phyloP scores from a whole-genome alignment of 1,140 invertebrate genomes.

The Halesus radiatus region DNA sequence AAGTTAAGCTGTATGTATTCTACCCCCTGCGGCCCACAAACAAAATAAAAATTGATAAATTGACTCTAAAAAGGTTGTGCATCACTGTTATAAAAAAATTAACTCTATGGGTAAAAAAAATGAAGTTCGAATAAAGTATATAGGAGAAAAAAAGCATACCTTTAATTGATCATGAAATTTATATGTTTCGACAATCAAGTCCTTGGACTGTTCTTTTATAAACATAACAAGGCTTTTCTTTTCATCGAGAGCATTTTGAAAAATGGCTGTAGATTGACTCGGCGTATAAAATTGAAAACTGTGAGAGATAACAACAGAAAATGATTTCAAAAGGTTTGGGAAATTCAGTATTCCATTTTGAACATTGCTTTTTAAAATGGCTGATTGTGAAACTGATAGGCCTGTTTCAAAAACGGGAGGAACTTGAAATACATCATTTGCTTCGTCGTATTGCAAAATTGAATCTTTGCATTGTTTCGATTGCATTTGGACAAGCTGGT shows the following conservation, averaged over 20 bases:
- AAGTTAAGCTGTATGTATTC: no score
- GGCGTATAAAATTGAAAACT: slow-evolving; percentile 29
- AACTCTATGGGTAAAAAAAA: background rate
- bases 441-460: slow-evolving; percentile 42
- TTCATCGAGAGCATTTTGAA: slow-evolving; percentile 12
- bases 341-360: slow-evolving; percentile 48
- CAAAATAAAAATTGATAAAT: no score
- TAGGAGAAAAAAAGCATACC: slow-evolving; percentile 22
- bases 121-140: background rate
- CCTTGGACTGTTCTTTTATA: slow-evolving; percentile 39
- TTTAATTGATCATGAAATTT: slow-evolving; percentile 46
- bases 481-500: slow-evolving; percentile 42
- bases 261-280: background rate
- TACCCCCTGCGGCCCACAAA: no score
- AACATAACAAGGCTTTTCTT: slow-evolving; percentile 24
- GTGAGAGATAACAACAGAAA: slow-evolving; percentile 29
- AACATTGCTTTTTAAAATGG: slow-evolving; percentile 37
- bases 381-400: slow-evolving; percentile 20
- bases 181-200: slow-evolving; percentile 23
- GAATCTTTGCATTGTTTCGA: slow-evolving; percentile 38
- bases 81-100: no score
- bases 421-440: slow-evolving; percentile 27
- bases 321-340: slow-evolving; percentile 49
- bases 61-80: no score
- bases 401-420: slow-evolving; percentile 28